These are phyloP conservation scores for Catharus fuscescens DNA, from an alignment of 2,113 vertebrate species.

Conservation along the genomic window DNA sequence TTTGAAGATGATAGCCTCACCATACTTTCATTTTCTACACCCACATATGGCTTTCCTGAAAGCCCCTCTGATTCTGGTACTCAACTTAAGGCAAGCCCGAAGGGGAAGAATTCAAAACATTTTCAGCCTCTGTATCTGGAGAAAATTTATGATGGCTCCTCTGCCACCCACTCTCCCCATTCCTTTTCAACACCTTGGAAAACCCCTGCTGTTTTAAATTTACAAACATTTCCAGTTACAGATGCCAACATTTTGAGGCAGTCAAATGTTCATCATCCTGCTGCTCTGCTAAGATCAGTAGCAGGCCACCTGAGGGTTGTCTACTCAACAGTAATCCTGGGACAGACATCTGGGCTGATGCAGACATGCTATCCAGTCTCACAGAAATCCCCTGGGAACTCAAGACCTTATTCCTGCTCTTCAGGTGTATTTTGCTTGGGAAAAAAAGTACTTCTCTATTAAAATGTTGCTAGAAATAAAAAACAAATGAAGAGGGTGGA, in stretches of 20 bases:
- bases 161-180: neutral
- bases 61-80: neutral
- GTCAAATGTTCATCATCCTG: neutral
- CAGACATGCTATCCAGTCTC: neutral
- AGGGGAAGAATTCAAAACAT: neutral
- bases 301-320: neutral
- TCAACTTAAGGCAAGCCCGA: neutral
- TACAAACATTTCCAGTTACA: neutral
- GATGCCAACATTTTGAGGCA: neutral
- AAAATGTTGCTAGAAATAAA: neutral
- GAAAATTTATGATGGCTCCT: neutral
- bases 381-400: neutral
- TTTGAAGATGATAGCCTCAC: neutral
- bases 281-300: neutral
- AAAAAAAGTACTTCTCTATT: neutral
- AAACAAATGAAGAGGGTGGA: neutral
- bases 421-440: neutral
- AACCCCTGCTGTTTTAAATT: neutral
- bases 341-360: neutral
- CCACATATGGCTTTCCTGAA: neutral
- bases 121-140: neutral
- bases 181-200: slow-evolving; percentile 14
- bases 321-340: neutral
- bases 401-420: neutral
- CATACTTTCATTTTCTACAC: neutral